Evolutionary conservation across 2,797 vertebrate genomes (phyloP), one percentile per base, ranked within the genome.

Genomic region (Urophycis tenuis): DNA sequence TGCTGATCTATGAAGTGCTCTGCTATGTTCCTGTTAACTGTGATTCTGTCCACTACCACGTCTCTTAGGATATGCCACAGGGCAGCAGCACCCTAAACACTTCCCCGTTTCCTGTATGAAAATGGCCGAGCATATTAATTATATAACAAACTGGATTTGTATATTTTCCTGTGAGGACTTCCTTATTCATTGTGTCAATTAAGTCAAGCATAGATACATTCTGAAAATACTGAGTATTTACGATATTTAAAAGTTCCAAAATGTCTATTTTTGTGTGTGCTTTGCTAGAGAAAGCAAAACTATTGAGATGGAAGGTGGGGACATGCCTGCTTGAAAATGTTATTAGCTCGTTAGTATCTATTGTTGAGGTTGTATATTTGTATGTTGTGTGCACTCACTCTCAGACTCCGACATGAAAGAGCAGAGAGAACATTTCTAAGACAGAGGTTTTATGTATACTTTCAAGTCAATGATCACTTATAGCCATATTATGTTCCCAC

Each of bases 161-260:
- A 86, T 84, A 86, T 91, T 89, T 88, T 89, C 87, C 73, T 83
- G 83, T 84, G 81, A 85, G 82, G 81, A 83, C 80, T 81, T 89
- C 85, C 82, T 81, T 84, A 87, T 86, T 90, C 87, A 84, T 87
- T 81, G 81, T 75, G 84, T 90, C 80, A 81, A 81, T 83, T 29
- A 87, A 82, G 73, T 83, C 53, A 79, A 85, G 81, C 74, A 79
- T 75, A 78, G 19, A 17, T 73, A 77, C 76, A 73, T 73, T 53
- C 33, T 79, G 30, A 78, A 81, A 83, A 89, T 83, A 69, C 60
- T 74, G 83, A 82, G 67, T 85, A 89, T 84, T 87, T 86, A 89
- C 86, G 87, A 85, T 90, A 91, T 92, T 91, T 90, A 89, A 89
- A 89, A 83, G 83, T 84, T 84, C 83, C 74, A 79, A 86, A 85